Evolutionary conservation across 2,113 vertebrate genomes (phyloP), one percentile per base, ranked within the genome.

Genomic region (Bos indicus): DNA sequence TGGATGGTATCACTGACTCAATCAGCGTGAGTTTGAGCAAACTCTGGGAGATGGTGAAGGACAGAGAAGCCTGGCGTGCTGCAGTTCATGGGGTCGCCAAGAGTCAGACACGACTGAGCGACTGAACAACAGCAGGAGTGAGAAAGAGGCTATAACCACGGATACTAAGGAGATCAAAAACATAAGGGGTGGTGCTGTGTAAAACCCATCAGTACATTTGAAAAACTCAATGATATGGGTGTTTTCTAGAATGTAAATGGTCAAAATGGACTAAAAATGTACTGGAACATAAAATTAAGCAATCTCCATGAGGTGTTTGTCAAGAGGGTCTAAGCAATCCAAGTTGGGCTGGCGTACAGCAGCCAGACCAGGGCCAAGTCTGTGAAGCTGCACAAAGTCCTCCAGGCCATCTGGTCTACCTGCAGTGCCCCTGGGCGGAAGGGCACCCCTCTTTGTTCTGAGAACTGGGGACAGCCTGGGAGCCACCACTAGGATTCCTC

Each of bases 231-330:
- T 16, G 46, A 62, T n/a, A 26, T 2, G 36, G 15, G 25, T 16
- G 11, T 30, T 67, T 87, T 54, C 30, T 26, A 56, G 62, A 60
- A 36, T 2, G 10, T 33, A n/a, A 71, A 23, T 2, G 1, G 59
- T 80, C 33, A 48, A 25, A 62, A 77, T 4, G 23, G 16, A 59
- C 36, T 85, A 54, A 59, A 26, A 67, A 54, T 21, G 2, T 57
- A 25, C 28, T 7, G 14, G 43, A 25, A 48, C 13, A 82, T 28
- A 56, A 57, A 87, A 40, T 40, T 21, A 92, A 78, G 36, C 33
- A 13, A 0, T 19, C 13, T 6, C 36, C 12, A 1, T 1, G 21
- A 21, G 3, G 6, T 33, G 46, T 1, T 40, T 36, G 40, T n/a
- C 23, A 26, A 74, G 23, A 56, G 71, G 17, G 5, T 59, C 40